Evolutionary conservation across 2,888 invertebrate genomes (phyloP).

Genomic region (Thysanoteuthis rhombus): DNA sequence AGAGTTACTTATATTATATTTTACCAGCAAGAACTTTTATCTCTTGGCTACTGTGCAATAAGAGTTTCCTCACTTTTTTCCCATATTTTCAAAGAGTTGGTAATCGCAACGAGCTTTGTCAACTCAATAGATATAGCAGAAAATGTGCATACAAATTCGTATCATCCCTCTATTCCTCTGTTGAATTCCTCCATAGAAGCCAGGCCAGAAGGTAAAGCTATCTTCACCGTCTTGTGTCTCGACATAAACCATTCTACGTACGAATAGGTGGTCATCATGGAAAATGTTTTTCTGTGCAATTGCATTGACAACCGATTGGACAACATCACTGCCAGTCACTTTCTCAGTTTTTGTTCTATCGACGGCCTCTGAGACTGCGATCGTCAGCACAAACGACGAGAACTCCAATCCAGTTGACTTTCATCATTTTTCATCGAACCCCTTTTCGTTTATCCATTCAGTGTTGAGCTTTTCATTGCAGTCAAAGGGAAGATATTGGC

Average conservation of each 20-base stretch:
- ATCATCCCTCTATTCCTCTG: neutral
- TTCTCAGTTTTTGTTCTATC: neutral
- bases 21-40: too few relatives aligned
- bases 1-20: too few relatives aligned
- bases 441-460: neutral
- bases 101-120: too few relatives aligned
- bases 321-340: constrained; percentile 28
- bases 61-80: too few relatives aligned
- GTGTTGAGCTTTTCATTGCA: neutral
- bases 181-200: constrained; percentile 18
- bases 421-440: neutral
- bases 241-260: constrained; percentile 42
- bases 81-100: too few relatives aligned
- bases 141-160: too few relatives aligned
- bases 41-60: too few relatives aligned
- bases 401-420: neutral
- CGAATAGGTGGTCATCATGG: constrained; percentile 39
- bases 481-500: too few relatives aligned
- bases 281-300: constrained; percentile 39
- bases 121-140: too few relatives aligned
- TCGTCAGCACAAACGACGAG: neutral
- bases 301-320: constrained; percentile 39
- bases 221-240: constrained; percentile 39
- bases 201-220: constrained; percentile 32
- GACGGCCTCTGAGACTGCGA: neutral